phyloP scores from a whole-genome alignment of 2,797 vertebrate species.

The Astyanax mexicanus region DNA sequence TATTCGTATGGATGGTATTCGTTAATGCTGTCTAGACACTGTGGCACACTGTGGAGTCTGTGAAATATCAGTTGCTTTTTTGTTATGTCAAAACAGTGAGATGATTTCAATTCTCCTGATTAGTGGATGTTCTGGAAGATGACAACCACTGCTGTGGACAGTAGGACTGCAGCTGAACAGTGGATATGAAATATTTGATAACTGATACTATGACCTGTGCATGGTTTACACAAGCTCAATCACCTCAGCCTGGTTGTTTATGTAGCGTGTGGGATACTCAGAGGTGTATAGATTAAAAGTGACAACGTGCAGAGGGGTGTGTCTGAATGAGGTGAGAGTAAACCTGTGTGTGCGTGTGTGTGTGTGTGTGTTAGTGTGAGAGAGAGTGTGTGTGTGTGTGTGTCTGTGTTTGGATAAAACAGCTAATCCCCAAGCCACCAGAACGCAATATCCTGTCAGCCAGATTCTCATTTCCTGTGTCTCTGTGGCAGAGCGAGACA shows the following conservation, averaged over 20 bases:
- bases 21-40: conserved; percentile 20
- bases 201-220: conserved; percentile 42
- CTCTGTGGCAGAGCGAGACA: conserved; percentile 77
- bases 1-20: neutral
- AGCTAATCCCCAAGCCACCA: conserved; percentile 89
- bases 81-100: conserved; percentile 29
- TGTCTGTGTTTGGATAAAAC: conserved; percentile 88
- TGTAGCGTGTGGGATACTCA: conserved; percentile 38
- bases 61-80: conserved; percentile 11
- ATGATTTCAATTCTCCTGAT: neutral
- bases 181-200: conserved; percentile 33
- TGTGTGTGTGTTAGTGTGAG: conserved; percentile 61
- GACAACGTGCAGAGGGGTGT: conserved; percentile 52
- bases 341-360: conserved; percentile 32
- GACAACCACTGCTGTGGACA: conserved; percentile 25
- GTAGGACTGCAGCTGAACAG: neutral
- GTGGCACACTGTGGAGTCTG: neutral
- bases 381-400: conserved; percentile 66
- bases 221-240: conserved; percentile 45
- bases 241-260: conserved; percentile 54
- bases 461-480: conserved; percentile 93
- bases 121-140: conserved; percentile 13
- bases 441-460: conserved; percentile 95
- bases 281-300: conserved; percentile 55
- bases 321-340: conserved; percentile 48